Evolutionary conservation across 2,888 invertebrate species (phyloP), one percentile per base, ranked within the genome.

Genomic region (Xanthorhoe spadicearia): DNA sequence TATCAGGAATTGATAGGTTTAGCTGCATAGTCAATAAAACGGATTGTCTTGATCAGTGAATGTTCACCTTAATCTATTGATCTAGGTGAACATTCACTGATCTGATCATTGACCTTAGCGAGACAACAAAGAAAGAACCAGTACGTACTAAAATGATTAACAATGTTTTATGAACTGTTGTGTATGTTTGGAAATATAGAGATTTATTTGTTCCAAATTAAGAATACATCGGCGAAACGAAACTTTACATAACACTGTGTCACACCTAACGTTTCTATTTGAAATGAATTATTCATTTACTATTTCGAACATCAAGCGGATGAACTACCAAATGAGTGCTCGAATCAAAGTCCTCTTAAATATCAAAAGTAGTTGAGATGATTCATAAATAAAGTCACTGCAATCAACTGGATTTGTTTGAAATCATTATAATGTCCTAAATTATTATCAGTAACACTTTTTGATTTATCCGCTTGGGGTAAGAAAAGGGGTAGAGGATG

Each of bases 171-270:
- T 17, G 46, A n/a, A 46, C n/a, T 48, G 5, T 48, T 48, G 48
- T 15, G 6, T 51, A n/a, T 23, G 18, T 46, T 56, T 43, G 28
- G 15, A 43, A 23, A 51, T 52, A 63, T 43, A 43, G 48, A 32
- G n/a, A 55, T 63, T 64, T 38, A 35, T 63, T 35, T 61, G 51
- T 61, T 49, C 56, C 19, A 63, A 69, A 66, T 52, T 48, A 57
- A 50, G 19, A 59, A 49, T 35, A 54, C 7, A 52, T 19, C 49
- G 32, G 50, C 54, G 51, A 61, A 53, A 50, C 32, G 50, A 35
- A 48, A 43, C 46, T 67, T 59, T 67, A 56, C 68, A 64, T 67
- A 63, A 69, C 48, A 63, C 48, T 46, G 55, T 70, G 66, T 62
- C 66, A 54, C 52, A 59, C 46, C 57, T 50, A 58, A 58, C 63